Evolutionary conservation across 2,113 vertebrate species (phyloP), one percentile per base, ranked within the genome.

Genomic region (Entomyzon cyanotis): DNA sequence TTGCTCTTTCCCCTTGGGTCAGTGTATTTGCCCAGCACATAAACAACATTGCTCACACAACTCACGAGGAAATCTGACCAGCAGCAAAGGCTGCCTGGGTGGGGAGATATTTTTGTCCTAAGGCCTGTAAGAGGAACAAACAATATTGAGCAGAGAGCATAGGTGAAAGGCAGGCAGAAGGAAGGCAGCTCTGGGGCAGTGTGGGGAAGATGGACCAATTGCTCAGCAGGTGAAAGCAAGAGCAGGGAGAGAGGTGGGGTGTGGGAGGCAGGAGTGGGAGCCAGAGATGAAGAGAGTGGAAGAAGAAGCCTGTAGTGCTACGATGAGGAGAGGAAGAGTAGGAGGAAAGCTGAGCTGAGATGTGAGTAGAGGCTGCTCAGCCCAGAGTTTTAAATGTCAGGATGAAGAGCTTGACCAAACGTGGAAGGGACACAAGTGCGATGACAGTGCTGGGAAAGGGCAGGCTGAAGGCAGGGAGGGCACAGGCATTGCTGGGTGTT

Each of bases 21-120:
- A 65, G 67, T 56, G 21, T 76, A 39, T 95, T 94, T 83, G 71
- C 84, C 53, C 87, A 69, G 55, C 75, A 63, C 63, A 93, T 71
- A 93, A 94, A 85, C 69, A 89, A 44, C 46, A 9, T 68, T 31
- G 47, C 95, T 95, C 83, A 80, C 59, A 63, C 70, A 65, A 11
- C 70, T 73, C 77, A 69, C 1, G 4, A 59, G 84, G 78, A 95
- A 87, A 90, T 60, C 89, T 94, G 87, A 81, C 47, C 9, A 1
- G 73, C 86, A 84, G 64, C 1, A 0, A 39, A 64, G 27, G 63
- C 87, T 95, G 70, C 70, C 78, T 79, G 78, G 46, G 27, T 65
- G 71, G 78, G 58, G 65, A 89, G 65, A 73, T 94, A 89, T 80
- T 95, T 93, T 83, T 79, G 46, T 95, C 87, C 76, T 63, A 82